phyloP scores from a whole-genome alignment of 2,113 vertebrate genomes.

The Ochotona princeps region DNA sequence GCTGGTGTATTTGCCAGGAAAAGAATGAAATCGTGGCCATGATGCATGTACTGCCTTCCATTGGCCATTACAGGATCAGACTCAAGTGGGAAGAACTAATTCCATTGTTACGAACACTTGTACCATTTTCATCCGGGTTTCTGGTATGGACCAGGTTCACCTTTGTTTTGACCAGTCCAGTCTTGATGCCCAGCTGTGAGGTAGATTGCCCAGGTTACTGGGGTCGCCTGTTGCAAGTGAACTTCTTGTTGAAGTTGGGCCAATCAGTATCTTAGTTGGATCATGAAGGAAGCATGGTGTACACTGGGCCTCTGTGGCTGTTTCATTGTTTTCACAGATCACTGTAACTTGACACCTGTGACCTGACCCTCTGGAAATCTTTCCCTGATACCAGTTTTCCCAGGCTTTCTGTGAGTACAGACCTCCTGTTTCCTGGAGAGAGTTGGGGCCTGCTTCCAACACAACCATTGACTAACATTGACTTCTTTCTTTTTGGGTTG shows the following conservation, averaged over 20 bases:
- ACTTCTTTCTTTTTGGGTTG: background rate
- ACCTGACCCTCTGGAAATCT: no score
- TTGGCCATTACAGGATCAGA: background rate
- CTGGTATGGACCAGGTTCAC: background rate
- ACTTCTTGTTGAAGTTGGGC: no score
- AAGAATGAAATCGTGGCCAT: background rate
- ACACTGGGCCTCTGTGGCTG: background rate
- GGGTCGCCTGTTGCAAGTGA: no score
- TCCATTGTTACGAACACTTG: background rate
- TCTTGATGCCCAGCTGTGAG: no score
- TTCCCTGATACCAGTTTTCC: background rate
- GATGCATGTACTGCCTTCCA: background rate
- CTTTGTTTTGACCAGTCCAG: background rate
- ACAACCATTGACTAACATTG: background rate
- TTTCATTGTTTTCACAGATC: background rate
- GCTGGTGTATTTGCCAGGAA: background rate
- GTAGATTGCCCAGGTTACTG: no score
- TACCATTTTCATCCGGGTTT: background rate
- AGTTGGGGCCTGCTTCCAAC: rapidly evolving
- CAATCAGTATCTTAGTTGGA: no score
- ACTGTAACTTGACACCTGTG: background rate
- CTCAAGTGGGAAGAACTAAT: background rate
- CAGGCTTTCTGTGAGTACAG: background rate
- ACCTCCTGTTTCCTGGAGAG: background rate
- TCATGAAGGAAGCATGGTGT: background rate